Base-by-base conservation (phyloP, 2,797 vertebrate genomes). In the Paratrypauchen microcephalus region DNA sequence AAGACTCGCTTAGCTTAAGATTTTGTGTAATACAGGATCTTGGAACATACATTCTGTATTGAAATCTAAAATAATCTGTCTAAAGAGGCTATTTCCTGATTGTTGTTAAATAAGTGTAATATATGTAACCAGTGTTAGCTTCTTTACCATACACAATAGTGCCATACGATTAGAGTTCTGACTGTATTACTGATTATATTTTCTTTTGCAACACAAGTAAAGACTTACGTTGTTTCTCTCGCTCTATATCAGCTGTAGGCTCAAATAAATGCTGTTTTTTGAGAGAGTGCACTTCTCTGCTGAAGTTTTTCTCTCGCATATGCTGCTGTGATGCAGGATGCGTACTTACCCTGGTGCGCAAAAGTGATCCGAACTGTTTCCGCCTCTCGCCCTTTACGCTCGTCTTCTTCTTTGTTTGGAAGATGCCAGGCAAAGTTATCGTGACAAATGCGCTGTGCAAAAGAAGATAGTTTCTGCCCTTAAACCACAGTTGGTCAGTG, bases 331-430 rank as follows among this genome's bases (percentile, higher is more conserved):
- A 36, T 60, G 58, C 58, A 32, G 28, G 28, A 30, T 19, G 19
- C 18, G 19, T 72, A 75, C 83, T 60, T 6, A 90, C 87, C 82
- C 82, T 77, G 5, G 26, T 58, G 26, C 12, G 23, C 54, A 73
- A 30, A 48, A 50, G 45, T 65, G 63, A 65, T 70, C 8, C 67
- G 36, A 12, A 19, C 69, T n/a, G 56, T 39, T 70, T 66, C 52
- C 18, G 63, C 16, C 39, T 78, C 26, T 57, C 32, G 8, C 28
- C 16, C 59, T 47, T 55, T 32, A 26, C 13, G 39, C 52, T 16
- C 30, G 19, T 50, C 19, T 70, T 19, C 50, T 70, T 70, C 13
- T 59, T 32, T 2, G 23, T 18, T 52, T 30, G 26, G 21, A 16
- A 66, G 26, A 54, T 32, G n/a, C 65, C 21, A 1, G 0, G 30